Base-by-base conservation (phyloP, 2,888 invertebrate genomes). In the Lasius platythorax region DNA sequence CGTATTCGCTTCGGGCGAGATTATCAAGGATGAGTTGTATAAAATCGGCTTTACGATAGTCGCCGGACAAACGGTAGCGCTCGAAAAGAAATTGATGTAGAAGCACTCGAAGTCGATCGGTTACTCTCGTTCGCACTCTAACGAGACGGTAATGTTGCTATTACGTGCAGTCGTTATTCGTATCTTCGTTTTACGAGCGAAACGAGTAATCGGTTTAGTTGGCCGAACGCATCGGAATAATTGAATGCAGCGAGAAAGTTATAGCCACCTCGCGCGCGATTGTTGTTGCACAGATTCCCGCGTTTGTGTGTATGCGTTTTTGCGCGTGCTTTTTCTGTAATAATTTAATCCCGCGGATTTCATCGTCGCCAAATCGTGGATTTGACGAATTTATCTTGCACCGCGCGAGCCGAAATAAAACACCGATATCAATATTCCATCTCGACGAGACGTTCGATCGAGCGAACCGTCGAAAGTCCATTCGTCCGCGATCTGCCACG, bases 151-250 rank as follows among this genome's bases (percentile, higher is more conserved):
- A 84, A 84, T 79, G 67, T 37, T 50, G 74, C 73, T 50, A 73
- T 81, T 83, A 84, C 56, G 67, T 8, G n/a, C 82, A 66, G 56
- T 50, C 83, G 82, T 74, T 70, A 72, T 83, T 74, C 67, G 74
- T 73, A 82, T 63, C 68, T 83, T 83, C 82, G 67, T 83, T 84
- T 84, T 53, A 73, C 73, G 40, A 58, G 74, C 76, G 70, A 53
- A 67, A 58, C 66, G 78, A 84, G 72, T 76, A 85, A 85, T 85
- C 78, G 78, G 30, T 84, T 73, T 73, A 85, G 50, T 50, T 72
- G 50, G 61, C 58, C 73, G 61, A 53, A 72, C 72, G 58, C 72
- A 64, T 73, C 58, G 70, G 70, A 84, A 84, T 84, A 70, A 81
- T 81, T 66, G 81, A 66, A 61, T 40, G 70, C 53, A 15, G 46